A percentile compares a stretch with the other conserved stretches of the same genome.
Evolutionary conservation across 2,113 vertebrate species (phyloP).

Genomic region (Chionomys nivalis): DNA sequence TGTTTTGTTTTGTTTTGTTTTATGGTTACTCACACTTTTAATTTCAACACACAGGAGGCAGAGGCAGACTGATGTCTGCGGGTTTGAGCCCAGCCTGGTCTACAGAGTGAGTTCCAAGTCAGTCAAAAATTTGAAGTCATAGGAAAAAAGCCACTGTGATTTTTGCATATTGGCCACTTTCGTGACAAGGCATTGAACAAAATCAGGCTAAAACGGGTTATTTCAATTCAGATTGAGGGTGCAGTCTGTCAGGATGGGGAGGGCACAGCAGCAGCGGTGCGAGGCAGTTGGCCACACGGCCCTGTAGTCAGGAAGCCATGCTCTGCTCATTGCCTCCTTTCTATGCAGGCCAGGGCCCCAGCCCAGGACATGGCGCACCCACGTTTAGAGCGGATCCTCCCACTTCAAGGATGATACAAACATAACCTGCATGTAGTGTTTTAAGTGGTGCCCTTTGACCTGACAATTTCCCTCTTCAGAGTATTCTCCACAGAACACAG

Average conservation of each 20-base stretch:
- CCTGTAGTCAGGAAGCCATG: neutral
- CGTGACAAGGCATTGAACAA: neutral
- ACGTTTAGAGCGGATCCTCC: too few species aligned
- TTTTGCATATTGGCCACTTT: neutral
- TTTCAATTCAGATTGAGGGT: neutral
- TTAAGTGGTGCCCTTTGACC: conserved; percentile 19
- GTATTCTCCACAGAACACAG: neutral
- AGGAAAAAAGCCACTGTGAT: neutral
- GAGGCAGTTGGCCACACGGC: neutral
- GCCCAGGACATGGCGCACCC: neutral
- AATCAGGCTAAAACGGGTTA: neutral
- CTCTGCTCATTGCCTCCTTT: neutral
- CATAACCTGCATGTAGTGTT: neutral
- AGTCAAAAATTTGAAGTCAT: neutral
- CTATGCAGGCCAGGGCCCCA: too few species aligned
- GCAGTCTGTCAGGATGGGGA: too few species aligned
- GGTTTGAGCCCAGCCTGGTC: too few species aligned
- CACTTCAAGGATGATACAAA: neutral
- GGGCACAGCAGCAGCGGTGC: neutral
- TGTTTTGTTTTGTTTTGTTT: too few species aligned
- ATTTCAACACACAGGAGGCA: too few species aligned
- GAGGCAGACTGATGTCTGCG: too few species aligned
- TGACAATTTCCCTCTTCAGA: neutral
- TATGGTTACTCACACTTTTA: too few species aligned
- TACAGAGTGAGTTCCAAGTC: too few species aligned